Base-by-base conservation (phyloP, 23 tunicate species). In the Trididemnum nubilum region DNA sequence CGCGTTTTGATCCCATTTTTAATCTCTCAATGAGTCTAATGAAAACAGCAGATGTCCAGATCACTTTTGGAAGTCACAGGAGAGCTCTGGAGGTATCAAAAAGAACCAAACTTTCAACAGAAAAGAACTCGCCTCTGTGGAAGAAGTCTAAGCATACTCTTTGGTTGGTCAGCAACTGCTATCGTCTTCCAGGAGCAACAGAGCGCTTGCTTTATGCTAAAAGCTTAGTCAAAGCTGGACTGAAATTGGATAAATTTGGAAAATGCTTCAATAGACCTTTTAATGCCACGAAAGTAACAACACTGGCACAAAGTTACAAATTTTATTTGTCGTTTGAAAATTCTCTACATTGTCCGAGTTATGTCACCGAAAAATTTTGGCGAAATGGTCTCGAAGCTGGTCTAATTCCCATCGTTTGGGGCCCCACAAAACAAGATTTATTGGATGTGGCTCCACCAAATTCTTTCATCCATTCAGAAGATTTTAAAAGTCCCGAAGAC, bases 291-390 rank as follows among this genome's bases (percentile, higher is more conserved):
- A 88, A 57, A 58, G 18, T 39, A 34, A 51, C 73, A 54, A 51
- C 39, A 21, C 32, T 25, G 35, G 71, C 70, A 51, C 3, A 49
- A 15, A 40, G 25, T 12, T 83, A 83, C 79, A 82, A 78, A 37
- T 88, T 88, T 69, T 88, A 88, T 60, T 57, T 88, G 77, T 35
- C 94, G 12, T 88, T 88, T 61, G 94, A 88, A 76, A 88, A 88
- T 52, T 82, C 94, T 24, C 29, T 83, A 0, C 94, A 88, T 57
- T 88, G 94, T 39, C 83, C 94, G 7, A 79, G 77, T 25, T 88
- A 88, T 38, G 35, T 88, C 64, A 85, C 86, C n/a, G 96, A 90
- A 64, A 90, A 90, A 60, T 85, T 90, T 61, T 85, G 90, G 96
- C 60, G 87, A n/a, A 90, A 90, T 49, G 58, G 77, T 7, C 64